A percentile compares a stretch with the other conserved stretches of the same genome.
Conservation (phyloP, 1,140 invertebrate species). For the Macrocentrus cingulum region DNA sequence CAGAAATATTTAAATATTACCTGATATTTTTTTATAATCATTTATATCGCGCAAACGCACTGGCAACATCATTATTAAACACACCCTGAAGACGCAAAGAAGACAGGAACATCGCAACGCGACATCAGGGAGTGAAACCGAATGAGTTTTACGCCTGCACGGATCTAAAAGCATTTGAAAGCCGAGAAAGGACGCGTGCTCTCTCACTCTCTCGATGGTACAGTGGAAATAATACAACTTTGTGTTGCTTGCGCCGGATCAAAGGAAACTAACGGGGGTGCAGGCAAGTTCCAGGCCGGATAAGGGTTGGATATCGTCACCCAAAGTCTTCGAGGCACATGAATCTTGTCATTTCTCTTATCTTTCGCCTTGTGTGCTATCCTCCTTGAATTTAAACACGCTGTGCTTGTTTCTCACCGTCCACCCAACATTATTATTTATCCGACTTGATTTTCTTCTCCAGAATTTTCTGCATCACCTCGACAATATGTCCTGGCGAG, state of each 20-base stretch:
- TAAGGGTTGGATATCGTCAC: constrained; percentile 31
- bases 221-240: constrained; percentile 57
- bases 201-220: too few species aligned
- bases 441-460: background rate
- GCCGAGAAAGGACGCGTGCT: constrained; percentile 30
- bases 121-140: constrained; percentile 32
- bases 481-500: constrained; percentile 36
- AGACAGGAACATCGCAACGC: background rate
- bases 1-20: background rate
- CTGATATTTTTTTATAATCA: background rate
- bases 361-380: background rate
- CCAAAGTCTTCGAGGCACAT: constrained; percentile 22
- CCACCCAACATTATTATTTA: background rate
- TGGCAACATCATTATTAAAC: constrained; percentile 12
- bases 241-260: constrained; percentile 52
- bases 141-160: constrained; percentile 50
- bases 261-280: constrained; percentile 43
- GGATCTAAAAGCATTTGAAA: constrained; percentile 50
- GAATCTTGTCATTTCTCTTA: constrained; percentile 15
- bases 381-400: too few species aligned
- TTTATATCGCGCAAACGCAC: background rate
- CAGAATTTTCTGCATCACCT: constrained; percentile 44
- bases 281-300: constrained; percentile 8
- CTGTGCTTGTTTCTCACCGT: too few species aligned
- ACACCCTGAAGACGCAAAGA: background rate